Evolutionary conservation across 2,888 invertebrate genomes (phyloP), one percentile per base, ranked within the genome.

Genomic region (Tenthredo distinguenda): DNA sequence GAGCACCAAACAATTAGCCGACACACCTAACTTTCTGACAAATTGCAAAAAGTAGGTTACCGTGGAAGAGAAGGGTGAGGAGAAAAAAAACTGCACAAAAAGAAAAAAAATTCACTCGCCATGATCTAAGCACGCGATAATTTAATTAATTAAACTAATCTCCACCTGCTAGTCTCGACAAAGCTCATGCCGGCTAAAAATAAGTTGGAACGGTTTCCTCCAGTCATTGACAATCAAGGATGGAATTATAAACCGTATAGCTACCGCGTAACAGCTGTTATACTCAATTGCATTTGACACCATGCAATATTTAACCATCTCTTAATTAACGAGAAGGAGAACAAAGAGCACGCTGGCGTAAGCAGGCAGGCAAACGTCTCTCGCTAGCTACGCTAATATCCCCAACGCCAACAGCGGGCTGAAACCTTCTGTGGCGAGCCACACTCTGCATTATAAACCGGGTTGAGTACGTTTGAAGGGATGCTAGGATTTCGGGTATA

Each of bases 361-460:
- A 31, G 31, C 47, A 62, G 43, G 9, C 37, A 81, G 43, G 68
- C 71, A 68, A 68, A 71, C 83, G 83, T 71, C 83, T 71, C 83
- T 71, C 34, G 31, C 47, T 31, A 47, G 31, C 65, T 31, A 47
- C 68, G 83, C 83, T 83, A 83, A 83, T 83, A 83, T 68, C 71
- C 50, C n/a, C 40, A 83, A 83, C 68, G 47, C 68, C 83, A 71
- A 83, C 50, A 68, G 83, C 31, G 55, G 77, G 77, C 9, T 47
- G 47, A 55, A 47, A 50, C 55, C 71, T 62, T 71, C 68, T 68
- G 68, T 37, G 83, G 83, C 50, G 18, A 50, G 43, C 71, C 83
- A 71, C 71, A 83, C 68, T 68, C 83, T 65, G 65, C 50, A 71
- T 71, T 83, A 83, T 83, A 83, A 83, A 83, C 83, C 47, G 68